Evolutionary conservation across 1,140 invertebrate genomes (phyloP), one percentile per base, ranked within the genome.

Genomic region (Cydia amplana): DNA sequence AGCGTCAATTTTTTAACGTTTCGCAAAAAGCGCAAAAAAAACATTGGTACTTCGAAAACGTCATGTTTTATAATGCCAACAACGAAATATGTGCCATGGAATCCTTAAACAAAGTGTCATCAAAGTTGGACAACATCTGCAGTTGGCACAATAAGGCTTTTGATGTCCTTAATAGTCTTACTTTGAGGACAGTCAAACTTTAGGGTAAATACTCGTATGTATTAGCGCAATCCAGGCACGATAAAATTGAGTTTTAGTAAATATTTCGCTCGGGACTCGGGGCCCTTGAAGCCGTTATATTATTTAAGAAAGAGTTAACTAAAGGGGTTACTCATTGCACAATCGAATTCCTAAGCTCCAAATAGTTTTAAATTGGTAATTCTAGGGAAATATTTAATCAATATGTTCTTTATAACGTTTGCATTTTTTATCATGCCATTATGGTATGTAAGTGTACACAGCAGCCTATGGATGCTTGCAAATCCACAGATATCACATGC

Each of bases 121-220:
- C 55, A 1, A 32, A 70, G 28, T 70, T 70, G 65, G 55, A 40
- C 28, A 70, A 70, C 32, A 70, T 70, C 65, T 70, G 65, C 65
- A 70, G 65, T 43, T 70, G 65, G 9, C 65, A 67, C 23, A 70
- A 70, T n/a, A 28, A 36, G 32, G 65, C 65, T 43, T 60, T 60
- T 40, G n/a, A 70, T 43, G 16, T 70, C 25, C 64, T 32, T 32
- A 36, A 36, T 67, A 32, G 28, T 70, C 4, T 20, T n/a, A 67
- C 25, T 36, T 70, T 70, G 65, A 10, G 32, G 18, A 70, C 36
- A 40, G 28, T 70, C 65, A 40, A 70, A 70, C 14, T 70, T 70
- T 70, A 40, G 65, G 65, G 65, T 43, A 70, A 70, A 70, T 18
- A n/a, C n/a, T n/a, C n/a, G n/a, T n/a, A n/a, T 70, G 65, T 43